Base-by-base conservation (phyloP, 2,888 invertebrate species). In the Agonopterix alstromeriana region DNA sequence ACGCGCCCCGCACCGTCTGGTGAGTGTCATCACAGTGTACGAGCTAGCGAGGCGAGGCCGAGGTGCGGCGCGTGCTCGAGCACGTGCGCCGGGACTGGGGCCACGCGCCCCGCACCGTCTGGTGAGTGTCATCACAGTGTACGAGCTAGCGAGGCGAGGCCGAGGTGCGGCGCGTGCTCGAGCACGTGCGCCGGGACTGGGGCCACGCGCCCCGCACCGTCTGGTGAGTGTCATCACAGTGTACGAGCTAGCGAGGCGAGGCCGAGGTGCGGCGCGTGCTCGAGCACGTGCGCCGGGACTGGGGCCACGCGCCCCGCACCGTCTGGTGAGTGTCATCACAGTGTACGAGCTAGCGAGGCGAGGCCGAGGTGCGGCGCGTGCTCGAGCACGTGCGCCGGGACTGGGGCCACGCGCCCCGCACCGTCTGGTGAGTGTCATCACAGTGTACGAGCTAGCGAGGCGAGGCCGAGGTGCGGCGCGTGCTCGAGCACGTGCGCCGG, bases 341-440 rank as follows among this genome's bases (percentile, higher is more conserved):
- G 27, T 27, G 27, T 27, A 7, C 27, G 27, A 27, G 27, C 27
- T 27, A 27, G 27, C 27, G 27, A 27, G 27, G 27, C 41, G 59
- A 50, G 2, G 51, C 36, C 1, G 58, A 66, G 47, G 51, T 73
- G 54, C 44, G 35, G 4, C 52, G 55, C 12, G 48, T 53, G 47
- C 55, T 69, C 3, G 52, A 35, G 0, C 7, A 43, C 35, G 59
- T 70, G 54, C 66, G 73, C 1, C 43, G 46, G 10, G 81, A 83
- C 65, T 86, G 86, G 86, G 77, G 82, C 0, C 83, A 86, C 64
- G 82, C 63, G 63, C 86, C 86, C 0, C 44, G 63, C 12, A 63
- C 77, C 0, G 43, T 83, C 3, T 84, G 84, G 85, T 84, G 35
- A 60, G 68, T 51, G 8, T 5, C 5, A 7, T 27, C 27, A 27